phyloP scores from a whole-genome alignment of 1,140 invertebrate genomes.

The Scaptomyza graminum region DNA sequence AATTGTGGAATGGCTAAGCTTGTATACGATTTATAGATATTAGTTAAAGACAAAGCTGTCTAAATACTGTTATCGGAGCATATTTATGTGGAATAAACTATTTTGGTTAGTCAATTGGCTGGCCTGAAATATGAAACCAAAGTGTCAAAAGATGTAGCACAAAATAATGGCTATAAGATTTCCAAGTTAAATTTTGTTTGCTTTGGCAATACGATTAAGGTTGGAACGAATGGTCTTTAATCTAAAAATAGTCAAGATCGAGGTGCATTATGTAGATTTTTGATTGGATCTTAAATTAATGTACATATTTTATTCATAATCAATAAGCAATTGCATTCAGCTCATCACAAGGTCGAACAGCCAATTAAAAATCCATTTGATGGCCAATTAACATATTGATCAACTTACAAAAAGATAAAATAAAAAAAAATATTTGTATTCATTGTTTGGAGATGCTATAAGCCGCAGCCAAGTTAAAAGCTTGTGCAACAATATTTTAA shows the following conservation, averaged over 20 bases:
- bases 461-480: not conserved
- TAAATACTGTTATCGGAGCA: constrained; percentile 37
- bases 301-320: no score
- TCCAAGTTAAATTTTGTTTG: no score
- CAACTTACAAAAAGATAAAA: not conserved
- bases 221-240: not conserved
- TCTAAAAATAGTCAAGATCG: not conserved
- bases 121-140: not conserved
- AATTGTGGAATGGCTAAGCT: constrained; percentile 39
- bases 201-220: not conserved
- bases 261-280: no score
- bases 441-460: constrained; percentile 9
- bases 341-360: constrained; percentile 50
- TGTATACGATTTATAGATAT: constrained; percentile 48
- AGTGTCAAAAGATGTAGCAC: not conserved
- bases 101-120: not conserved
- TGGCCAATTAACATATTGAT: constrained; percentile 53
- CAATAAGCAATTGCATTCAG: not conserved
- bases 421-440: not conserved
- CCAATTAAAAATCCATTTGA: constrained; percentile 66
- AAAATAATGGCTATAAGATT: no score
- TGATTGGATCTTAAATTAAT: no score
- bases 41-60: constrained; percentile 68
- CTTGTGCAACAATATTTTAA: constrained; percentile 28
- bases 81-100: constrained; percentile 24